A percentile compares a stretch with the other conserved stretches of the same genome.
Evolutionary conservation across 2,113 vertebrate species (phyloP).

Genomic region (Antennarius striatus): DNA sequence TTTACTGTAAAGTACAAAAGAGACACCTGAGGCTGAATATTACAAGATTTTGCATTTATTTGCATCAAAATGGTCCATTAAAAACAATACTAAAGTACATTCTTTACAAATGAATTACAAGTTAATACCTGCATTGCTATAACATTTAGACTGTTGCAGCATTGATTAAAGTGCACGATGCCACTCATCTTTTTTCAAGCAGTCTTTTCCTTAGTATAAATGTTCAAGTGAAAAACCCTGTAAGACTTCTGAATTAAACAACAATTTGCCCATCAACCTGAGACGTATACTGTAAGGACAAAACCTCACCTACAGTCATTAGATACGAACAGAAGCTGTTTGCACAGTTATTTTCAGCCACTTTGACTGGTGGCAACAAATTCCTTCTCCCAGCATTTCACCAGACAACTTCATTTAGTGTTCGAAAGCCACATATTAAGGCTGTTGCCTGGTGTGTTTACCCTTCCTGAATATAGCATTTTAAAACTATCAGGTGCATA

Average conservation of each 20-base stretch:
- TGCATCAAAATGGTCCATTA: constrained; percentile 64
- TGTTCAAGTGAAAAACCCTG: background rate
- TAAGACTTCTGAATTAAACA: constrained; percentile 1
- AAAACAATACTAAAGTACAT: constrained; percentile 37
- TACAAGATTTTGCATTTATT: constrained; percentile 68
- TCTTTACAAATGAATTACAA: constrained; percentile 39
- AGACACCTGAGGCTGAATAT: background rate
- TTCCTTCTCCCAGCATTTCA: background rate
- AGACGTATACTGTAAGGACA: constrained; percentile 13
- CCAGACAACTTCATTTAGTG: constrained; percentile 26
- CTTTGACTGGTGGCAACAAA: background rate
- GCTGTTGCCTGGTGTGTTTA: constrained; percentile 1
- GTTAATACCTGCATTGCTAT: constrained; percentile 17
- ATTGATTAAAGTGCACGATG: constrained; percentile 75
- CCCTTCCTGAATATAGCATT: constrained; percentile 8
- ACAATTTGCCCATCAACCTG: constrained; percentile 35
- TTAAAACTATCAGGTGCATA: background rate
- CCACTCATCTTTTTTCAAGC: background rate
- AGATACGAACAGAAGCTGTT: background rate
- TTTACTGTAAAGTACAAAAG: background rate
- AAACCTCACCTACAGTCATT: background rate
- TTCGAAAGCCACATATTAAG: constrained; percentile 28
- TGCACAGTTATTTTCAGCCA: background rate
- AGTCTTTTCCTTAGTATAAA: background rate
- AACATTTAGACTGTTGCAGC: constrained; percentile 45